These are phyloP conservation scores for Dallia pectoralis DNA, from an alignment of 2,797 vertebrate species.

Conservation along the genomic window DNA sequence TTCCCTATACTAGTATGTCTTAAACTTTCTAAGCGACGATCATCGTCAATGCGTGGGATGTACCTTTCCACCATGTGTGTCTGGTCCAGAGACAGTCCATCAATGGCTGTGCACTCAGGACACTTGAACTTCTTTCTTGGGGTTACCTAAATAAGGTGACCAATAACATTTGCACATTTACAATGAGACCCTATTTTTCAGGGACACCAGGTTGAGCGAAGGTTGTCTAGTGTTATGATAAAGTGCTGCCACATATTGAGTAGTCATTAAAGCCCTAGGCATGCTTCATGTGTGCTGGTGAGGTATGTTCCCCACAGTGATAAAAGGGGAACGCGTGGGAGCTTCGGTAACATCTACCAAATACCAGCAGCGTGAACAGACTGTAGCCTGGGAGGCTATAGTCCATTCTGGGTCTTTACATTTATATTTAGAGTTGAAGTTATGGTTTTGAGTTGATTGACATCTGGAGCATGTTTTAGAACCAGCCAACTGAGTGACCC, in stretches of 20 bases:
- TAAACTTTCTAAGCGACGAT: background rate
- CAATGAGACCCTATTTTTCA: background rate
- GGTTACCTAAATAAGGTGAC: conserved; percentile 85
- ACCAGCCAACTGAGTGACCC: background rate
- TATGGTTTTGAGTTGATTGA: background rate
- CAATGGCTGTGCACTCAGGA: conserved; percentile 97
- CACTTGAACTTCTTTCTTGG: conserved; percentile 99
- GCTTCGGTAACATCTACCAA: no score
- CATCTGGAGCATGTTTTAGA: background rate
- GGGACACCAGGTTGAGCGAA: background rate
- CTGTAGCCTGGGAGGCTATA: no score
- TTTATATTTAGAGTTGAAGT: background rate
- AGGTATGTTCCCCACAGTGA: no score
- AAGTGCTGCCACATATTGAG: no score
- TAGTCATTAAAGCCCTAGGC: background rate
- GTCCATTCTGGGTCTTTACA: conserved; percentile 18
- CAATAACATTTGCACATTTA: conserved; percentile 40
- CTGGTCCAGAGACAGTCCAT: conserved; percentile 96
- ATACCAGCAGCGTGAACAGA: no score
- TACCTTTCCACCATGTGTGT: conserved; percentile 99
- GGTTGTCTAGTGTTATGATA: background rate
- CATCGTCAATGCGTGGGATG: conserved; percentile 30
- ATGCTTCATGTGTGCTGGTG: conserved; percentile 21
- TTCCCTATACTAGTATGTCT: background rate
- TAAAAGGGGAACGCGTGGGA: conserved; percentile 49